Base-by-base conservation (phyloP, 1,140 invertebrate genomes). In the Lerema accius region DNA sequence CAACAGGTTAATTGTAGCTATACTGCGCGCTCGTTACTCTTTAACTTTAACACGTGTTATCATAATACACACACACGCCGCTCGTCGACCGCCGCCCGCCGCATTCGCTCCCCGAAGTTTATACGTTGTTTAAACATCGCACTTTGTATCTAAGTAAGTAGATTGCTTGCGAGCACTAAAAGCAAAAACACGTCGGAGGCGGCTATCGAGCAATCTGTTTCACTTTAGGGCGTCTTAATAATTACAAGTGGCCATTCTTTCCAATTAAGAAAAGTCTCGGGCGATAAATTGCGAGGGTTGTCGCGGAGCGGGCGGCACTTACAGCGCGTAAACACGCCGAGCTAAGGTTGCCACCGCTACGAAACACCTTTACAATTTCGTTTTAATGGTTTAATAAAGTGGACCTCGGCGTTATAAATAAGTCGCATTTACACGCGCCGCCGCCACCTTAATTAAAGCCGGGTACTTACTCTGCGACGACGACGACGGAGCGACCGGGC, bases 191-290 rank as follows among this genome's bases (percentile, higher is more conserved):
- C 45, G 49, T 59, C 67, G 63, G 63, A 60, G 60, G 69, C 69
- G 71, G 74, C 70, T 79, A 78, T 76, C 76, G 78, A 65, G 78
- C 84, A 90, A 90, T 90, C 85, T 90, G 87, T 88, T 90, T 86
- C 87, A 90, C 83, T 90, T 90, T 85, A 85, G 82, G 79, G 80
- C 83, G 84, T 85, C 85, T 88, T 90, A 90, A 90, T 90, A 88
- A 90, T 90, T 90, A 90, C 85, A 88, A 90, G 87, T 90, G 84
- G 85, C 87, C 85, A 88, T 90, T 90, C 82, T 80, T 90, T 90
- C 85, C 84, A 90, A 90, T 90, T 90, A 90, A 90, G 87, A 86
- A 84, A 86, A 86, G 84, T 90, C 87, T 84, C 80, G 74, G 76
- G 78, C 80, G 75, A 89, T 90, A 90, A 90, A 90, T 90, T 85